Percentiles rank a stretch among this genome's conserved stretches.
Conservation (phyloP, 2,113 vertebrate species). For the Catharus minimus region DNA sequence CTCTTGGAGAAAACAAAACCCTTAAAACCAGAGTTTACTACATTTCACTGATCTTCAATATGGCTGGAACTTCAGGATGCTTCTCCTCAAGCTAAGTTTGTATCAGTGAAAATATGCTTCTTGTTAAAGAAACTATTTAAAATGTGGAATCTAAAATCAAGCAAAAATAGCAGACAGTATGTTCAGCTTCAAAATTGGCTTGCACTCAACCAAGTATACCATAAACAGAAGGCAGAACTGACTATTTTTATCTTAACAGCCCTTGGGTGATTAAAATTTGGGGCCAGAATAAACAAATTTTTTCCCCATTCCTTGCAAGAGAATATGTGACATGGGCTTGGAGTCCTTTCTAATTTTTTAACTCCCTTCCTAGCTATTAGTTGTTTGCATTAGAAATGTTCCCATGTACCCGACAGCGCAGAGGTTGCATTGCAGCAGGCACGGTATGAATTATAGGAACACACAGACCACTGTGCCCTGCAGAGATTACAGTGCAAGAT, state of each 20-base stretch:
- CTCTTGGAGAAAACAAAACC: slow-evolving; percentile 76
- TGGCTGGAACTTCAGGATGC: slow-evolving; percentile 78
- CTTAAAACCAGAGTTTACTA: slow-evolving; percentile 78
- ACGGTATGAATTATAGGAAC: slow-evolving; percentile 14
- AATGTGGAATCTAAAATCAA: slow-evolving; percentile 83
- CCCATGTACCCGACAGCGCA: slow-evolving; percentile 15
- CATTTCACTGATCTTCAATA: slow-evolving; percentile 78
- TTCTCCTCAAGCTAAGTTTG: slow-evolving; percentile 81
- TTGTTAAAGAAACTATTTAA: slow-evolving; percentile 81
- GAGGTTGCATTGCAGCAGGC: slow-evolving; percentile 38
- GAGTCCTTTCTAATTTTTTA: slow-evolving; percentile 73
- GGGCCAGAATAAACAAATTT: slow-evolving; percentile 79
- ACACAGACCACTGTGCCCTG: slow-evolving; percentile 19
- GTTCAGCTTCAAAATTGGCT: slow-evolving; percentile 80
- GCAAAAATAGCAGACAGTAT: slow-evolving; percentile 82
- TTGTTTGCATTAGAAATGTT: slow-evolving; percentile 58
- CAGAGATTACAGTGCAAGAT: background rate
- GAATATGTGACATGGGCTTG: slow-evolving; percentile 73
- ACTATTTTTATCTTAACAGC: slow-evolving; percentile 81
- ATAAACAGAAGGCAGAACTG: slow-evolving; percentile 79
- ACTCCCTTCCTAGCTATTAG: slow-evolving; percentile 56
- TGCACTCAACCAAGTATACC: slow-evolving; percentile 79
- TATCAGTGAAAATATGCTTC: slow-evolving; percentile 81
- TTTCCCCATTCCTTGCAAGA: slow-evolving; percentile 75
- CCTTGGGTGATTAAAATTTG: slow-evolving; percentile 81